These are phyloP conservation scores for Caenorhabditis japonica DNA, from an alignment of 2,888 invertebrate species.

Conservation along the genomic window DNA sequence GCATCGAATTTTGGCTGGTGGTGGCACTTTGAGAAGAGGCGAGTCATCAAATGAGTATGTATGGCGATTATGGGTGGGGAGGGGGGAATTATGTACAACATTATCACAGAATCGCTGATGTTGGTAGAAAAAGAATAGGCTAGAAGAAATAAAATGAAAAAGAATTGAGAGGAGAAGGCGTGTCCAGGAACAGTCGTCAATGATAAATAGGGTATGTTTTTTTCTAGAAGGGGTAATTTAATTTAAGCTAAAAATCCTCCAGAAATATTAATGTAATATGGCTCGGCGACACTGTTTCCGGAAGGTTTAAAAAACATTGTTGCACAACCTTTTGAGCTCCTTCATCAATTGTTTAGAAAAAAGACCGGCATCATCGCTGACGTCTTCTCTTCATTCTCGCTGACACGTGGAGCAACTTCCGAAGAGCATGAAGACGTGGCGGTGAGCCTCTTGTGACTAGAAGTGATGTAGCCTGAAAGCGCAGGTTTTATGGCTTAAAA, in stretches of 20 bases:
- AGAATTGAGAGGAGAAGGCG: conserved; percentile 39
- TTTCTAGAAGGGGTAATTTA: neutral
- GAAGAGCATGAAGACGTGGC: neutral
- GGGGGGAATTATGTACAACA: conserved; percentile 36
- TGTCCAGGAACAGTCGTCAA: conserved; percentile 56
- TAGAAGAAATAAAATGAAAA: neutral
- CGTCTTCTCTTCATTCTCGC: conserved; percentile 32
- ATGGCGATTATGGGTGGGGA: conserved; percentile 1
- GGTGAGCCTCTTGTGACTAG: conserved; percentile 16
- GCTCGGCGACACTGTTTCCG: conserved; percentile 54
- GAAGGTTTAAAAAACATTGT: too few relatives aligned
- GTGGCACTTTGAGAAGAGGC: conserved; percentile 17
- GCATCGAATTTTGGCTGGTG: conserved; percentile 6
- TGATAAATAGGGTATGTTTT: neutral
- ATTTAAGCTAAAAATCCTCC: too few relatives aligned
- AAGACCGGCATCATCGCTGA: conserved; percentile 11
- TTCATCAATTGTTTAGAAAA: conserved; percentile 23
- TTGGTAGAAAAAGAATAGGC: conserved; percentile 1
- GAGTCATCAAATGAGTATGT: neutral
- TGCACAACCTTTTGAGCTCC: conserved; percentile 25
- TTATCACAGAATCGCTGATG: conserved; percentile 45
- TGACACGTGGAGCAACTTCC: conserved; percentile 5
- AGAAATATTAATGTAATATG: conserved; percentile 44
- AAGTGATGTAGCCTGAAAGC: too few relatives aligned
- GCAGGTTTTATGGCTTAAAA: too few relatives aligned